Conservation (phyloP, 2,113 vertebrate genomes). For the Tachysurus fulvidraco region DNA sequence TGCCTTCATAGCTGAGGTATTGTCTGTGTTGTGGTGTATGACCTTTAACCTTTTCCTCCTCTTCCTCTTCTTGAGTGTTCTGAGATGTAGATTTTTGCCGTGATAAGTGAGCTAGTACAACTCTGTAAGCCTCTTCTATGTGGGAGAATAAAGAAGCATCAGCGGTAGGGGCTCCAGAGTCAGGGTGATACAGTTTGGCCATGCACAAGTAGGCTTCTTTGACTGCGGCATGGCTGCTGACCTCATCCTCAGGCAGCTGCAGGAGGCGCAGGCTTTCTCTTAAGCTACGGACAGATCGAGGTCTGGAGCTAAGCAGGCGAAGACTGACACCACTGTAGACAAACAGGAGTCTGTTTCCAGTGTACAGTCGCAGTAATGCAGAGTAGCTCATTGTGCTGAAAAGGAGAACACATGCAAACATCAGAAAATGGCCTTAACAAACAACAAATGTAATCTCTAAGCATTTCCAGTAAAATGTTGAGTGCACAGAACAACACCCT, state of each 20-base stretch:
- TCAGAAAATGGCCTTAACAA: not conserved
- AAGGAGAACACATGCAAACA: not conserved
- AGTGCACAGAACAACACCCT: not conserved
- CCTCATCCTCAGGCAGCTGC: slow-evolving; percentile 62
- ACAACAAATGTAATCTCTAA: not conserved
- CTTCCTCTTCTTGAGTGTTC: slow-evolving; percentile 55
- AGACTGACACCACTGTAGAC: slow-evolving; percentile 5
- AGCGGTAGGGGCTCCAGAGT: slow-evolving; percentile 77
- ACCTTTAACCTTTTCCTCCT: slow-evolving; percentile 72
- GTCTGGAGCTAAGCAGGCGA: slow-evolving; percentile 49
- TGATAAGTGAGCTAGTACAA: slow-evolving; percentile 73
- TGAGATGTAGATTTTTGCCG: slow-evolving; percentile 51
- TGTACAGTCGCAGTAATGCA: slow-evolving; percentile 32
- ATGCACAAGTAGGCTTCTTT: slow-evolving; percentile 82
- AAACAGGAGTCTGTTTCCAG: slow-evolving; percentile 30
- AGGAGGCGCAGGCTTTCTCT: slow-evolving; percentile 70
- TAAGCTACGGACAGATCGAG: slow-evolving; percentile 58
- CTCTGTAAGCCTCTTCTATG: slow-evolving; percentile 86
- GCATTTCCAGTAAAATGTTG: not conserved
- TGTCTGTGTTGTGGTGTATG: slow-evolving; percentile 84
- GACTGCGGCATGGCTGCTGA: slow-evolving; percentile 70
- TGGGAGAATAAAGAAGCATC: slow-evolving; percentile 77
- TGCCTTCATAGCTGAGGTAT: slow-evolving; percentile 90
- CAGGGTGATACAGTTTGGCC: slow-evolving; percentile 91
- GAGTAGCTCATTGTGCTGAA: slow-evolving; percentile 49